Percentiles rank a stretch among this genome's conserved stretches.
Conservation (phyloP, 2,113 vertebrate genomes). For the Odontesthes bonariensis region DNA sequence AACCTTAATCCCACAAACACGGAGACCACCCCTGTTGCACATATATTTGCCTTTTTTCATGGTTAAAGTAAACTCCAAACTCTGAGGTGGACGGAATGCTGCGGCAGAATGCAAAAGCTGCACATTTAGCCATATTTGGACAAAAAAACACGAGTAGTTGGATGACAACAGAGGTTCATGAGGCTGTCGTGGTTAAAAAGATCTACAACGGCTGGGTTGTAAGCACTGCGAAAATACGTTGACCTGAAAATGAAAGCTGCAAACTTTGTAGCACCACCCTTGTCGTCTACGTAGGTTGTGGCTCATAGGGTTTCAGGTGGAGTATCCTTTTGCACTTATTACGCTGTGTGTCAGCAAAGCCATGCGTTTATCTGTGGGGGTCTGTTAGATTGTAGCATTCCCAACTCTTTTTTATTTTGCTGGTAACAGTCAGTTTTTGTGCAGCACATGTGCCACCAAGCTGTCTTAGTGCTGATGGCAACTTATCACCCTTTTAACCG, state of each 20-base stretch:
- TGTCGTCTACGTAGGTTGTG: background rate
- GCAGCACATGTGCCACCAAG: slow-evolving; percentile 13
- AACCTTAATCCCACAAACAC: background rate
- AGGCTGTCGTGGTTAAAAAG: background rate
- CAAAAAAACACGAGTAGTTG: background rate
- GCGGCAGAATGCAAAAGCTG: background rate
- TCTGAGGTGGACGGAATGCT: background rate
- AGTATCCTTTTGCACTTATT: slow-evolving; percentile 2
- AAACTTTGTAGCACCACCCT: background rate
- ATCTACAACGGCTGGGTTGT: fast-evolving
- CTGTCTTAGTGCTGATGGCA: slow-evolving; percentile 36
- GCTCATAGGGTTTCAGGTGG: slow-evolving; percentile 6
- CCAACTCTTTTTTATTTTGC: background rate
- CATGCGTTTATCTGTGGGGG: too few relatives aligned
- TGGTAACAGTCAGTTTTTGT: background rate
- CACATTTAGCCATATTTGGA: slow-evolving; percentile 4
- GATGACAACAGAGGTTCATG: background rate
- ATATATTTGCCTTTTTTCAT: background rate
- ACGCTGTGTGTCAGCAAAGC: background rate
- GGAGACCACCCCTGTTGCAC: background rate
- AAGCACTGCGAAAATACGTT: background rate
- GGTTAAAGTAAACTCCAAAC: background rate
- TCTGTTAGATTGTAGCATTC: background rate
- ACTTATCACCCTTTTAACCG: slow-evolving; percentile 7
- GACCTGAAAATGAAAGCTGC: background rate